Base-by-base conservation (phyloP, 2,113 vertebrate genomes). In the Oceanites oceanicus region DNA sequence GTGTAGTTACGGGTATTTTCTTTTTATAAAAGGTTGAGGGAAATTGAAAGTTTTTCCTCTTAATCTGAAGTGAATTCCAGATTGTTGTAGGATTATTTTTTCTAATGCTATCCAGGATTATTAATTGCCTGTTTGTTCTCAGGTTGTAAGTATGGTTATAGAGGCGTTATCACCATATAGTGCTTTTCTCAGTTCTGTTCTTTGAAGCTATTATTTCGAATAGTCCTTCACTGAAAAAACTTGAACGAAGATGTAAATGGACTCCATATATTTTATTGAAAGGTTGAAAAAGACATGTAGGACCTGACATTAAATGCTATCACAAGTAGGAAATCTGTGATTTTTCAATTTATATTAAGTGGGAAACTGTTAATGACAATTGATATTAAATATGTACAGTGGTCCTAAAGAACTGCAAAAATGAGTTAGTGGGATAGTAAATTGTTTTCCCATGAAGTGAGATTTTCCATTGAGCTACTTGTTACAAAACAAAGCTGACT, bases 311-410 rank as follows among this genome's bases (percentile, higher is more conserved):
- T 72, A 92, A 94, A 34, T 92, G 38, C 70, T 92, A 9, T 96
- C 36, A 59, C 47, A 90, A 92, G 65, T 52, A 78, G 80, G 58
- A 95, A 59, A 29, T 44, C 20, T 70, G 59, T 72, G 50, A 68
- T 88, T 96, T 97, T 96, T 93, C 76, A 94, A 7, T 77, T 91
- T 86, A 81, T 18, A 44, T 91, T 62, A 90, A 85, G 85, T 26
- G 27, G 62, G 75, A 94, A 87, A 76, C 76, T 92, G 63, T 94
- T 94, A 56, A 25, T 96, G 45, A 87, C 72, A 91, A 42, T 70
- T 95, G 89, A 30, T 75, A 81, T 29, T 78, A 68, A 90, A 79
- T 70, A 56, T 52, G 38, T 88, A 42, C 47, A n/a, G 67, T 73
- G 74, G 32, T 82, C 62, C 53, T 56, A 32, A 86, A 86, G 77